Evolutionary conservation across 2,797 vertebrate genomes (phyloP).

Genomic region (Aphelocoma californica): DNA sequence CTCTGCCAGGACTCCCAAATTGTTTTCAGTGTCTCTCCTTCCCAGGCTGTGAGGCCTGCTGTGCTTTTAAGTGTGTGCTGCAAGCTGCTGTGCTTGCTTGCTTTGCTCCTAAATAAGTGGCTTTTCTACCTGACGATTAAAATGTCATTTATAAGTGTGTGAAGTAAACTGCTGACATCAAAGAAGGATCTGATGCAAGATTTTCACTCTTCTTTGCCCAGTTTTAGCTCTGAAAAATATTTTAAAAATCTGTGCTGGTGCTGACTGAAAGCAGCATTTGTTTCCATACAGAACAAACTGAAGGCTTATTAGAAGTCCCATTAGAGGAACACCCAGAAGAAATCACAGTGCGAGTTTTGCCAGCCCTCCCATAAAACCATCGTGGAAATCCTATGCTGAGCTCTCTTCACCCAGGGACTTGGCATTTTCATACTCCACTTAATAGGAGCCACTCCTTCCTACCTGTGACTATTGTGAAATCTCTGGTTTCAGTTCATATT

Average conservation of each 20-base stretch:
- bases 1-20: neutral
- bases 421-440: neutral
- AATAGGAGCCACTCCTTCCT: neutral
- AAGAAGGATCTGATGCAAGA: neutral
- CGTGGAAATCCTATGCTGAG: neutral
- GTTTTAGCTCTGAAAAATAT: neutral
- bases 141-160: neutral
- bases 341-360: neutral
- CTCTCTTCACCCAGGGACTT: neutral
- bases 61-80: neutral
- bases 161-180: neutral
- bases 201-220: neutral
- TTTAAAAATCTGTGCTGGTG: neutral
- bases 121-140: neutral
- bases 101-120: neutral
- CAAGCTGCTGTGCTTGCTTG: neutral
- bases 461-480: neutral
- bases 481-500: neutral
- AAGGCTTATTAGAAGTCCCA: neutral
- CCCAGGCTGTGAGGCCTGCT: neutral
- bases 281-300: neutral
- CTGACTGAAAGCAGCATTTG: neutral
- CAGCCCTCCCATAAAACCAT: neutral
- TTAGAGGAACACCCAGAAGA: neutral
- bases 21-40: neutral